Conservation (phyloP, 2,113 vertebrate genomes). For the Naja naja region DNA sequence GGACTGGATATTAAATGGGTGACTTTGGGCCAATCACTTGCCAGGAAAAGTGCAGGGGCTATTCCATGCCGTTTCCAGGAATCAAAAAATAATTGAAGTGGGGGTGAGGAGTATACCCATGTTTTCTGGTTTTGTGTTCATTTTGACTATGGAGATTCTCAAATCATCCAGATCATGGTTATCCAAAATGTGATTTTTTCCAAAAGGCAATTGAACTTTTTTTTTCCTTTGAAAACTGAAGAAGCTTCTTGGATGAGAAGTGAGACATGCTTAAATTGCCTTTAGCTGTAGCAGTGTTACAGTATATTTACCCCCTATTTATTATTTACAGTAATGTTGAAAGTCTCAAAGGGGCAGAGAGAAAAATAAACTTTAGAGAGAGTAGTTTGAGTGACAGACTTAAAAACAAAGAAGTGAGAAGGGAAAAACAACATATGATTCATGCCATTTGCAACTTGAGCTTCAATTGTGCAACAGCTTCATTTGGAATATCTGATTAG, state of each 20-base stretch:
- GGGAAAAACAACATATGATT: neutral
- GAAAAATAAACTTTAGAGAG: neutral
- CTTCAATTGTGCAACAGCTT: neutral
- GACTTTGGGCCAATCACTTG: neutral
- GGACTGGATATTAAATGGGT: neutral
- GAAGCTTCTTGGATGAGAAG: neutral
- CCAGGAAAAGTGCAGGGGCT: neutral
- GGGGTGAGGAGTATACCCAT: neutral
- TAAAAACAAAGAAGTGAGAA: neutral
- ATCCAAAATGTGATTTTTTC: neutral
- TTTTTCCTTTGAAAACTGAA: neutral
- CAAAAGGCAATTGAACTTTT: neutral
- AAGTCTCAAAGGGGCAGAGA: neutral
- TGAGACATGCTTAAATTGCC: neutral
- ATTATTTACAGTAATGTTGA: neutral
- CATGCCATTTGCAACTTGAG: neutral
- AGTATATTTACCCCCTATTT: neutral
- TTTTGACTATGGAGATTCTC: neutral
- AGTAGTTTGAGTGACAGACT: neutral
- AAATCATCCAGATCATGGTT: neutral
- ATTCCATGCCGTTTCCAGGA: neutral
- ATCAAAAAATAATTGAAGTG: neutral
- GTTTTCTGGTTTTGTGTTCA: neutral
- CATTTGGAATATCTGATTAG: neutral
- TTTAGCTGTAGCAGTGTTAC: neutral